Conservation (phyloP, 2,888 invertebrate species). For the Drosophila histrio region DNA sequence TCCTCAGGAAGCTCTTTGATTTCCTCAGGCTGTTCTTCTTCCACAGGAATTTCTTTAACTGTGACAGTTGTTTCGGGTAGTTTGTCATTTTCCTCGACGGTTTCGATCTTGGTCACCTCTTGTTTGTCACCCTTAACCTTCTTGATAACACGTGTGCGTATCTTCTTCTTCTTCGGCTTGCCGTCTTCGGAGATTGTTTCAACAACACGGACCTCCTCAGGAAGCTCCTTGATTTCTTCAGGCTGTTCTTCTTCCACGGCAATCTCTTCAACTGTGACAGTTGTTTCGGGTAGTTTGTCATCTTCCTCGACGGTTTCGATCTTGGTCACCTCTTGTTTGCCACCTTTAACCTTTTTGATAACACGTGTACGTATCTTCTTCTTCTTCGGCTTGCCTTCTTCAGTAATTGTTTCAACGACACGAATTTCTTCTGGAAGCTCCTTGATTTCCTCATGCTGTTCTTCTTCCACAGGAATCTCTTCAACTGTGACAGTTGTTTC, state of each 20-base stretch:
- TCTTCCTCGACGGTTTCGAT: slow-evolving; percentile 26
- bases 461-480: slow-evolving; percentile 20
- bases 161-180: slow-evolving; percentile 25
- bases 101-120: slow-evolving; percentile 31
- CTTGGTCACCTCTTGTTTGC: slow-evolving; percentile 26
- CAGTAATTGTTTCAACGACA: slow-evolving; percentile 13
- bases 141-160: slow-evolving; percentile 25
- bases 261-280: slow-evolving; percentile 13
- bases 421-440: slow-evolving; percentile 22
- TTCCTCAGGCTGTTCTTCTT: slow-evolving; percentile 15
- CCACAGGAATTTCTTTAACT: slow-evolving; percentile 10
- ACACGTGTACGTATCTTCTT: slow-evolving; percentile 26
- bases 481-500: slow-evolving; percentile 35
- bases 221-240: slow-evolving; percentile 22
- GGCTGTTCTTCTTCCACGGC: slow-evolving; percentile 7
- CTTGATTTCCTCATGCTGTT: slow-evolving; percentile 12
- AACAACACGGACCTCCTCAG: slow-evolving; percentile 22
- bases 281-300: slow-evolving; percentile 19
- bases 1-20: slow-evolving; percentile 23
- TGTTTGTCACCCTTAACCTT: slow-evolving; percentile 30
- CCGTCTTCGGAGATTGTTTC: slow-evolving; percentile 17
- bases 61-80: slow-evolving; percentile 22
- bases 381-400: slow-evolving; percentile 20
- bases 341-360: slow-evolving; percentile 29
- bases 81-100: slow-evolving; percentile 28